These are phyloP conservation scores for Caradrina clavipalpis DNA, from an alignment of 2,888 invertebrate genomes.

Conservation along the genomic window DNA sequence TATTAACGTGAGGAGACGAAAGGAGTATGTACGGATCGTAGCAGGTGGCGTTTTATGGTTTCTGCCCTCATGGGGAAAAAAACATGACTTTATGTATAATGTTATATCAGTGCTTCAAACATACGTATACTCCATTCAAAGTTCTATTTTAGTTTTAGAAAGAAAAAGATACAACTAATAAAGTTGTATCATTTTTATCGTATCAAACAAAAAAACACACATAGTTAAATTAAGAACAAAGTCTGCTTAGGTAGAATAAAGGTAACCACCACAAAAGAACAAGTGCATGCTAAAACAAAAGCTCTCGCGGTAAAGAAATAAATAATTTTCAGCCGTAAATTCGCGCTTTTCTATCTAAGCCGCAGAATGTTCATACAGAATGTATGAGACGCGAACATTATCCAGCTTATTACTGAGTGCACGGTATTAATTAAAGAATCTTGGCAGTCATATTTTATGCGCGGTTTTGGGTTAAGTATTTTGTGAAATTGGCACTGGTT, in stretches of 20 bases:
- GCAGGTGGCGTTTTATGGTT: no score
- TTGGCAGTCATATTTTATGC: not conserved
- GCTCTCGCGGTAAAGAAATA: not conserved
- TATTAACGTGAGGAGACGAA: no score
- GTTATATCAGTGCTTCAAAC: no score
- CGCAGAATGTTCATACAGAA: constrained; percentile 18
- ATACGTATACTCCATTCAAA: no score
- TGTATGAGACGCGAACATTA: constrained; percentile 21
- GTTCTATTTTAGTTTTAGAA: not conserved
- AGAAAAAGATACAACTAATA: no score
- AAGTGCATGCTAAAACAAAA: constrained; percentile 7
- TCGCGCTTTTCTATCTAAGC: not conserved
- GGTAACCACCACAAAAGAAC: not conserved
- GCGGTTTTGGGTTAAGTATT: constrained; percentile 3
- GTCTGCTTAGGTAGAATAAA: not conserved
- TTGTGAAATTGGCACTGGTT: not conserved
- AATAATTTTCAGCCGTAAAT: constrained; percentile 11
- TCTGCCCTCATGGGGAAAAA: no score
- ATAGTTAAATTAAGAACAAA: not conserved
- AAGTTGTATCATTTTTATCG: not conserved
- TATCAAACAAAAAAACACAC: constrained; percentile 3
- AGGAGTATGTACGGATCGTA: no score
- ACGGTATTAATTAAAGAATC: constrained; percentile 19
- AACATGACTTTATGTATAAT: no score
- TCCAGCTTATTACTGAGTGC: constrained; percentile 5